Percentiles rank a stretch among this genome's conserved stretches.
phyloP scores from a whole-genome alignment of 2,797 vertebrate genomes.

The Dicrostonyx torquatus region DNA sequence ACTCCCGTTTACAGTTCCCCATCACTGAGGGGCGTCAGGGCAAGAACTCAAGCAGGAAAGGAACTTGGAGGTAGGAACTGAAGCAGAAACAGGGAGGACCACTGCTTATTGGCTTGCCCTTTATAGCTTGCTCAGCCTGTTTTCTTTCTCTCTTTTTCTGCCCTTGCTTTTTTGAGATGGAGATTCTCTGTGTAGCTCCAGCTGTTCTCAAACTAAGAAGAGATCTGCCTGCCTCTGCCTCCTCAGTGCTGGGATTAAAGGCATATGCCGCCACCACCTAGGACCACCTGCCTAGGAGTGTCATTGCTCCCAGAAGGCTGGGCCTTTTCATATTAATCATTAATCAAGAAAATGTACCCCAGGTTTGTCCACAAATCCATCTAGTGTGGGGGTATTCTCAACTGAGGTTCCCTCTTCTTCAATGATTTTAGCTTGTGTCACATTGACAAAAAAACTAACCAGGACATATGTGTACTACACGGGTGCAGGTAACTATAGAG shows the following conservation, averaged over 20 bases:
- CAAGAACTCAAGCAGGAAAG: background rate
- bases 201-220: background rate
- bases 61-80: background rate
- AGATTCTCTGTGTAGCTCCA: background rate
- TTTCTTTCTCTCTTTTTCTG: background rate
- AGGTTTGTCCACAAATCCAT: background rate
- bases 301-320: background rate
- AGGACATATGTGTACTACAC: background rate
- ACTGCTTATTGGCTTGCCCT: background rate
- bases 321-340: background rate
- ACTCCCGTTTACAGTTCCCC: background rate
- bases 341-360: background rate
- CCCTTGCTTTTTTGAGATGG: background rate
- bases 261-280: background rate
- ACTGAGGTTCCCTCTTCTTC: background rate
- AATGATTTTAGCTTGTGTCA: background rate
- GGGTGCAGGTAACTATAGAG: background rate
- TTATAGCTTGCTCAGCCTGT: background rate
- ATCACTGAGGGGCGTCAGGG: background rate
- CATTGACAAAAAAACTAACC: background rate
- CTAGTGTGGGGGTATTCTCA: background rate
- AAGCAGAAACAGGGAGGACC: background rate
- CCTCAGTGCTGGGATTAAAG: background rate
- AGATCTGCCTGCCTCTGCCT: background rate
- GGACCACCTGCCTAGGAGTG: background rate